Percentiles rank a stretch among this genome's conserved stretches.
Conservation (phyloP, 2,113 vertebrate genomes). For the Mionectes macconnelli region DNA sequence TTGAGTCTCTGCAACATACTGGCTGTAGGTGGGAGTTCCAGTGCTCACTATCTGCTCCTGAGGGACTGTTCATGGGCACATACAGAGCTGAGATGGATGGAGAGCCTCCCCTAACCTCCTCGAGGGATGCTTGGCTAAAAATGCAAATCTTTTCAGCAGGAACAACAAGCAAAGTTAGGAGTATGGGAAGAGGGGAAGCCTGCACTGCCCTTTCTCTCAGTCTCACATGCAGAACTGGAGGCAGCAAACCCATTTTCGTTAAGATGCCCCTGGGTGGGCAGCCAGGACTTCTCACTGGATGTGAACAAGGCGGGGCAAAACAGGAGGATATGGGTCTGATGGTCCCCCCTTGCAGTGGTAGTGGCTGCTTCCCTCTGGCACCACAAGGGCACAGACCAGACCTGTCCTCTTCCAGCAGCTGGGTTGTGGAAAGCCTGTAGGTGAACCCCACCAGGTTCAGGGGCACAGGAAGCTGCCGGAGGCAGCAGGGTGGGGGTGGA, state of each 20-base stretch:
- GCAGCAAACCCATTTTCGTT: not conserved
- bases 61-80: not conserved
- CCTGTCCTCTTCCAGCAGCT: not conserved
- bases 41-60: not conserved
- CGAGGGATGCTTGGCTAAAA: not conserved
- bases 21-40: not conserved
- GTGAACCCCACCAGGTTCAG: not conserved
- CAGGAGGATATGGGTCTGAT: not conserved
- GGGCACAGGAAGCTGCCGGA: not conserved
- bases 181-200: not conserved
- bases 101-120: not conserved
- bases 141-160: not conserved
- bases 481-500: rapidly evolving
- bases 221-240: not conserved
- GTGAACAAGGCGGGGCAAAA: not conserved
- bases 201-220: not conserved
- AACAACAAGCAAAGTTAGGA: not conserved
- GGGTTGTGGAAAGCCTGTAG: not conserved
- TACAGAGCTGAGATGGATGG: not conserved
- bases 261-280: not conserved
- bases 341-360: rapidly evolving
- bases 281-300: not conserved
- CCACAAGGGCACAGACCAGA: not conserved
- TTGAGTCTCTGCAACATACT: not conserved
- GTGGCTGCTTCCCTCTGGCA: not conserved